Evolutionary conservation across 2,888 invertebrate species (phyloP), one percentile per base, ranked within the genome.

Genomic region (Catonia carolina): DNA sequence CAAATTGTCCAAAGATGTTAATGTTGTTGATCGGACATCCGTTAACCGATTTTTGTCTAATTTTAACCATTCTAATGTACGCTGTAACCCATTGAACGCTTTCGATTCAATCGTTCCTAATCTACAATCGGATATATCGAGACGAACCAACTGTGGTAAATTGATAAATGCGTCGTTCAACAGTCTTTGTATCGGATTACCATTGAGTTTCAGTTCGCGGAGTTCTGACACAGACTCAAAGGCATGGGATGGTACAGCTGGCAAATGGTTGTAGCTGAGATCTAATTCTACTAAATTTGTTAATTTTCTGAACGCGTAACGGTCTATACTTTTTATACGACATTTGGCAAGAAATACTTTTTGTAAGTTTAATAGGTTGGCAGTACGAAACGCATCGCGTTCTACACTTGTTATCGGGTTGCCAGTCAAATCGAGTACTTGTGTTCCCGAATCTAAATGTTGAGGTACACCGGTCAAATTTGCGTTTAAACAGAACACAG

Each of bases 241-340:
- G 5, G 85, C 77, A 66, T 85, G 82, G 14, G 86, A 82, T 1
- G 90, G 90, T 63, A 91, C 79, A 52, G 76, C 73, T 23, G 72
- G 70, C 31, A 90, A 74, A 52, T 78, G 74, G 71, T 91, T 91
- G 65, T 83, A 78, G 63, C 89, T 87, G 60, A 90, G 75, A 69
- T 91, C 89, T 61, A 91, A 74, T 70, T 90, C 89, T 2, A 90
- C 85, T 42, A 91, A 75, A 70, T 90, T 90, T 60, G 83, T 86
- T 31, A 91, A 79, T 65, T 85, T 82, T 63, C 84, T 78, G 72
- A 90, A 89, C 2, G 89, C 84, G 69, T 80, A 82, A 55, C 82
- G 79, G 64, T 86, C 84, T 63, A 91, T 77, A 1, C 76, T 73
- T 65, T 82, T 80, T 59, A 90, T 74, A 48, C 79, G 78, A 70